A percentile compares a stretch with the other conserved stretches of the same genome.
Conservation (phyloP, 1,140 invertebrate genomes). For the Adelges cooleyi region DNA sequence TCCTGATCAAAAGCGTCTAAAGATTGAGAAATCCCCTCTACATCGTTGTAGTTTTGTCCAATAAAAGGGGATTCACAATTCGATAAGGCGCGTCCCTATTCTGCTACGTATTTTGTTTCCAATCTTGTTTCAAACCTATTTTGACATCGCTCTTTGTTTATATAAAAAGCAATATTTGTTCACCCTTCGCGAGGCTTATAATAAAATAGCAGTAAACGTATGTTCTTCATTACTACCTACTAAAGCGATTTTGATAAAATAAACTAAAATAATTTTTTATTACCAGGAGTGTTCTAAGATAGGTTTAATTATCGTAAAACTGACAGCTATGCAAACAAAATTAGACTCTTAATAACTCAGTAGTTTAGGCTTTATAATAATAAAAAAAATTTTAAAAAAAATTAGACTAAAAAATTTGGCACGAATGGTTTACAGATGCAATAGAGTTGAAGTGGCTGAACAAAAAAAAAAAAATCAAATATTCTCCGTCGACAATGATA, state of each 20-base stretch:
- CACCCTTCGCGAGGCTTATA: background rate
- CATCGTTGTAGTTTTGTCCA: background rate
- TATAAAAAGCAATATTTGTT: background rate
- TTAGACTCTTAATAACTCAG: too few species aligned
- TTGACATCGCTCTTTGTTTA: slow-evolving; percentile 1
- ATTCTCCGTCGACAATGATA: too few species aligned
- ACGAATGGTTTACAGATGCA: too few species aligned
- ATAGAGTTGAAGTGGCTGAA: too few species aligned
- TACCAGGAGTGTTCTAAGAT: too few species aligned
- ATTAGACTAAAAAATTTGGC: too few species aligned
- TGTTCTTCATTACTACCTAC: background rate
- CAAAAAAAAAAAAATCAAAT: too few species aligned
- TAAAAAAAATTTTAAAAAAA: too few species aligned
- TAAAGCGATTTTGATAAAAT: background rate
- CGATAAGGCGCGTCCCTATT: slow-evolving; percentile 1
- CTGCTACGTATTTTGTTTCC: background rate
- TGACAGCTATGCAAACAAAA: too few species aligned
- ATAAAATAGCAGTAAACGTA: background rate
- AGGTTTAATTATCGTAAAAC: too few species aligned
- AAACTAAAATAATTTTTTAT: background rate
- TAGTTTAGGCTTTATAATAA: too few species aligned
- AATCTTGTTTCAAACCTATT: slow-evolving; percentile 5
- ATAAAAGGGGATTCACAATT: background rate
- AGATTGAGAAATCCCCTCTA: background rate
- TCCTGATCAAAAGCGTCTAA: background rate